phyloP scores from a whole-genome alignment of 1,140 invertebrate genomes.

The Bombyx mandarina region DNA sequence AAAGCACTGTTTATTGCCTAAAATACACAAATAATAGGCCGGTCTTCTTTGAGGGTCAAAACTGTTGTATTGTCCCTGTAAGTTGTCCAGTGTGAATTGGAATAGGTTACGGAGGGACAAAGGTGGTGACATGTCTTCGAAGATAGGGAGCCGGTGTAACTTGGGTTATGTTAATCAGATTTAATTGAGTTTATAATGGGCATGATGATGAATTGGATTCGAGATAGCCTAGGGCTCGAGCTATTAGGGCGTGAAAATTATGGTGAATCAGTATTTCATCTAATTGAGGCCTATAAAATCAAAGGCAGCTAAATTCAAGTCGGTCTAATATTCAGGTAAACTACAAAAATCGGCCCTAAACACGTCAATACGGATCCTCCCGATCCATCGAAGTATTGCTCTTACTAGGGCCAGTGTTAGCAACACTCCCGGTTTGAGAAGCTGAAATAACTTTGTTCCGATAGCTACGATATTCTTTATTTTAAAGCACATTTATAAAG shows the following conservation, averaged over 20 bases:
- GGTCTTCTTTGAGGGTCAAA: conserved; percentile 58
- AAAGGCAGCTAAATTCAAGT: too few species aligned
- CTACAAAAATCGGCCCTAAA: too few species aligned
- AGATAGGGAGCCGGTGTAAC: conserved; percentile 31
- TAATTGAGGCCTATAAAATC: too few species aligned
- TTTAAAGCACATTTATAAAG: too few species aligned
- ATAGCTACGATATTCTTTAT: too few species aligned
- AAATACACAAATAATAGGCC: conserved; percentile 67
- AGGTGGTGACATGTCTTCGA: conserved; percentile 63
- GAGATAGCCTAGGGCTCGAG: conserved; percentile 13
- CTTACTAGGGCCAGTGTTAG: too few species aligned
- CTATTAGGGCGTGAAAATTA: conserved; percentile 46
- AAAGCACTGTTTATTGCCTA: conserved; percentile 68
- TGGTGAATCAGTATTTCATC: conserved; percentile 31
- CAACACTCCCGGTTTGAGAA: too few species aligned
- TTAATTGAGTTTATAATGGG: conserved; percentile 68
- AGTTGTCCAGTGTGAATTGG: conserved; percentile 53
- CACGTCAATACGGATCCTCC: too few species aligned
- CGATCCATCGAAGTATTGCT: too few species aligned
- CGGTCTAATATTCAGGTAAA: too few species aligned
- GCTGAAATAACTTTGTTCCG: too few species aligned
- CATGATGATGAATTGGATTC: conserved; percentile 44
- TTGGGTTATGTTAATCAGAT: conserved; percentile 63
- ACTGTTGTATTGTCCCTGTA: conserved; percentile 54
- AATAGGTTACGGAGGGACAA: conserved; percentile 54